Evolutionary conservation across 1,140 invertebrate species (phyloP).

Genomic region (Berghia stephanieae): DNA sequence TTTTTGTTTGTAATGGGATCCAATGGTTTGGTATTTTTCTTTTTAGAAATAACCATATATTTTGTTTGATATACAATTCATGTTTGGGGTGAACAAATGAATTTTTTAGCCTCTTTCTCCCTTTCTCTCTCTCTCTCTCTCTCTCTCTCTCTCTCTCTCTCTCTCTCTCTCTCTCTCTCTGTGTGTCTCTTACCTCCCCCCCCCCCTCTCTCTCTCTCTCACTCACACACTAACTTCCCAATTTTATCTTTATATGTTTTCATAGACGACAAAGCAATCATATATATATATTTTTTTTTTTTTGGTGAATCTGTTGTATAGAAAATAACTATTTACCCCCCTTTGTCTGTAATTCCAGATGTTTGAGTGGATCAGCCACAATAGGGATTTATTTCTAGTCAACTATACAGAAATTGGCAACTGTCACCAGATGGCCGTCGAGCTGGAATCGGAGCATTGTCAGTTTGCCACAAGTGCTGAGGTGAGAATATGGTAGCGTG

Average conservation of each 20-base stretch:
- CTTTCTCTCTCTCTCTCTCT: slow-evolving; percentile 3
- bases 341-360: slow-evolving; percentile 77
- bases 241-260: too few species aligned
- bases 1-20: too few species aligned
- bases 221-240: background rate
- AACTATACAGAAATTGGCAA: slow-evolving; percentile 97
- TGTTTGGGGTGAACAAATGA: background rate
- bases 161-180: slow-evolving; percentile 10
- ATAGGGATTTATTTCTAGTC: slow-evolving; percentile 90
- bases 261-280: too few species aligned
- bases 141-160: background rate
- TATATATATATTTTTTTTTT: too few species aligned
- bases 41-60: too few species aligned
- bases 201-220: background rate
- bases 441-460: slow-evolving; percentile 93
- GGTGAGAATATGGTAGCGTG: slow-evolving; percentile 67
- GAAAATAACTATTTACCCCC: background rate
- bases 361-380: slow-evolving; percentile 97
- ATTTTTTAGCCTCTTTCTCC: background rate
- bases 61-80: too few species aligned
- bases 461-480: slow-evolving; percentile 93
- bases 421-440: slow-evolving; percentile 90
- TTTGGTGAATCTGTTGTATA: background rate
- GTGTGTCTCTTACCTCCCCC: background rate
- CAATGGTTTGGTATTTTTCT: too few species aligned